Base-by-base conservation (phyloP, 2,113 vertebrate species). In the Mugil cephalus region DNA sequence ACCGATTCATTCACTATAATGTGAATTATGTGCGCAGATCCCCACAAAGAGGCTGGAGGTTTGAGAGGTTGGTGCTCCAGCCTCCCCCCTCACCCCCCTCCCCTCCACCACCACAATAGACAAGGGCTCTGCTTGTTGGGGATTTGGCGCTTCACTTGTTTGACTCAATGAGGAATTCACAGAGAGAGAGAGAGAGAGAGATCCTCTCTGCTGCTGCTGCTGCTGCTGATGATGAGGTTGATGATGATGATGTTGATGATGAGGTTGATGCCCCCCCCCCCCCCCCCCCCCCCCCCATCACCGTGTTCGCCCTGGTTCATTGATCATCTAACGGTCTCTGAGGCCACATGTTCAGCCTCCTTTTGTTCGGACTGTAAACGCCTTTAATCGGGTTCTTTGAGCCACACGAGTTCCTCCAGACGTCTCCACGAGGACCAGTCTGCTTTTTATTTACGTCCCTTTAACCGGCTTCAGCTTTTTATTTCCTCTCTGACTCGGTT, bases 111-210 rank as follows among this genome's bases (percentile, higher is more conserved):
- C 17, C 70, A 79, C 86, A 86, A 52, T 47, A 81, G 86, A 88
- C 77, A 79, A 79, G 50, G 73, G 15, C 47, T 77, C 73, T 42
- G 81, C 81, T 79, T 83, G 89, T 84, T 71, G 85, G 69, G 75
- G 61, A 77, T 86, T 80, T 83, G 85, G 87, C 83, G 83, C 85
- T 78, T 83, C 70, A 60, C 79, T 87, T 84, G 73, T 85, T 85
- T 80, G 54, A 36, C 77, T 82, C 47, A 65, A 53, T 69, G 77
- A 75, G 15, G 53, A 48, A 39, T 77, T 45, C 68, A 14, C 11
- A n/a, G 58, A 0, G 38, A n/a, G n/a, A n/a, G n/a, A n/a, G n/a
- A n/a, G n/a, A n/a, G n/a, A n/a, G n/a, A n/a, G n/a, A n/a, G n/a
- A n/a, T 42, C 18, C 60, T 11, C 47, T 17, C 51, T 21, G 58